Base-by-base conservation (phyloP, 2,797 vertebrate genomes). In the Pangasius krempfi region DNA sequence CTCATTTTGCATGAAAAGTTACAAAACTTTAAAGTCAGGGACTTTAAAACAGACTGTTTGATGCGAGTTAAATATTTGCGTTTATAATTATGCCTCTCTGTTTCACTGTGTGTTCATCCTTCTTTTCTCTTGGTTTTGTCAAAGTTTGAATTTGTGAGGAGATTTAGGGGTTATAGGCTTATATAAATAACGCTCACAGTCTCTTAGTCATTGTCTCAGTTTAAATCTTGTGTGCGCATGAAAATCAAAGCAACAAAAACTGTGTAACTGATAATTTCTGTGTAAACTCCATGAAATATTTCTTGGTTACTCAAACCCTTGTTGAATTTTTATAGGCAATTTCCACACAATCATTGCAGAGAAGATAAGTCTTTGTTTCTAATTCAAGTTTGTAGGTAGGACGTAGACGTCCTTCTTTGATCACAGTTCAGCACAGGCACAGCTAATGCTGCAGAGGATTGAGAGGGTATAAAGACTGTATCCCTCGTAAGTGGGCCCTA, bases 401-500 rank as follows among this genome's bases (percentile, higher is more conserved):
- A 66, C 13, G 4, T 20, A 30, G 73, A n/a, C n/a, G 27, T 54
- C 6, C 60, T 87, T 88, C 84, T 87, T 72, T 87, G 85, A 84
- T 89, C 81, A 22, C 6, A 83, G 81, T 60, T 86, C 73, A 85
- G 66, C 44, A 30, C 60, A 70, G 78, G 87, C 88, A 90, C 76
- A 89, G 86, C 73, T 89, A 86, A 90, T 83, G 30, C 87, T 50
- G 44, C 40, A 27, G 37, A 87, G 85, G 82, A 89, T 84, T 91
- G 89, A 84, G 93, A 88, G 93, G 92, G 92, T 94, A 93, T 92
- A 14, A 89, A 86, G 90, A 88, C 30, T 54, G 76, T 89, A 92
- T 95, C 92, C 93, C 60, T 92, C 87, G 89, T 86, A 92, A 92
- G 90, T 89, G 92, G 93, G 93, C 92, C 91, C 93, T 93, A 90